A percentile compares a stretch with the other conserved stretches of the same genome.
Conservation (phyloP, 2,797 vertebrate species). For the Podarcis siculus region DNA sequence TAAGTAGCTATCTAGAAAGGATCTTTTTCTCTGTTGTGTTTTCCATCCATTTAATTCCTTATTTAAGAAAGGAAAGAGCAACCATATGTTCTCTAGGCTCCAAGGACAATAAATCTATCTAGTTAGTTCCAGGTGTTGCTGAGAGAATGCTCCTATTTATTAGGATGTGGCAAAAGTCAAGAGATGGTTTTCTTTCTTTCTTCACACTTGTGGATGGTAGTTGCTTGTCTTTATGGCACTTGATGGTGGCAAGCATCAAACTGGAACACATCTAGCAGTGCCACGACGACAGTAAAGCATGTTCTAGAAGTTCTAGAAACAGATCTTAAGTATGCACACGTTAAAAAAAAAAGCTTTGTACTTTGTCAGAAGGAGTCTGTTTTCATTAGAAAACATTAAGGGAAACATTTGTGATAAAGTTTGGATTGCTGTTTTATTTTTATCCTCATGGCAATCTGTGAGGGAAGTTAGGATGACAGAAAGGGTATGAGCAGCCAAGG, state of each 20-base stretch:
- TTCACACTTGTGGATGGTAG: background rate
- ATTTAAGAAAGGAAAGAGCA: constrained; percentile 8
- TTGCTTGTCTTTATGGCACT: background rate
- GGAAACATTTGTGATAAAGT: background rate
- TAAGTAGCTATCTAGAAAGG: background rate
- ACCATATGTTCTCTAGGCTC: background rate
- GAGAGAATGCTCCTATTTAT: background rate
- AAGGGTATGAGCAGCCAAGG: background rate
- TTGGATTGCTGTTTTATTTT: background rate
- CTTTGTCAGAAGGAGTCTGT: background rate
- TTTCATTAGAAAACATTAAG: background rate
- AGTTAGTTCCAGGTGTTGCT: constrained; percentile 23
- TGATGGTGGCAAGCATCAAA: background rate
- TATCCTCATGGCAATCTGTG: background rate
- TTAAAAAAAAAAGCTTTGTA: background rate
- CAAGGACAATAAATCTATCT: constrained; percentile 10
- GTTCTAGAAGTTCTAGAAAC: background rate
- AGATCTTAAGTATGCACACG: background rate
- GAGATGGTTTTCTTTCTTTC: background rate
- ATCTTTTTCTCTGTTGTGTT: background rate
- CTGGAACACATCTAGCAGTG: background rate
- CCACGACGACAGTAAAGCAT: background rate
- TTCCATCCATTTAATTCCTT: background rate
- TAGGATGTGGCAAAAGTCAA: background rate
- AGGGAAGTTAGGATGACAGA: background rate